Evolutionary conservation across 2,797 vertebrate genomes (phyloP).

Genomic region (Eleutherodactylus coqui): DNA sequence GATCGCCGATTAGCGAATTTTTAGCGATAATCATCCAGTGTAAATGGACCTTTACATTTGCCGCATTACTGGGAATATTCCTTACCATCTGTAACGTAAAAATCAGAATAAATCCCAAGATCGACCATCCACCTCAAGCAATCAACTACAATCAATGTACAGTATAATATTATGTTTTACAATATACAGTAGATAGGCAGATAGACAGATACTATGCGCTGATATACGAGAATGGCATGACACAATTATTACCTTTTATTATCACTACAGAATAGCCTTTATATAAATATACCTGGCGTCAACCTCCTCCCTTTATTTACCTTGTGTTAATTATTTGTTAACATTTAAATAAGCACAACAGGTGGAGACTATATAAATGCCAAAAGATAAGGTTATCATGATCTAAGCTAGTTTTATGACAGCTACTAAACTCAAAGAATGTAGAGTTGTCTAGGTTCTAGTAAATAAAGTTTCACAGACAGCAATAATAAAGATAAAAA

Average conservation of each 20-base stretch:
- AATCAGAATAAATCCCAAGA: not conserved
- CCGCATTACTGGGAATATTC: no score
- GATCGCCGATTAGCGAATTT: no score
- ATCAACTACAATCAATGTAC: not conserved
- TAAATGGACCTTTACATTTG: no score
- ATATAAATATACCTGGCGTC: not conserved
- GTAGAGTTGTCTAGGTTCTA: not conserved
- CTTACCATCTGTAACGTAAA: not conserved
- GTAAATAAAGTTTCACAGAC: constrained; percentile 1
- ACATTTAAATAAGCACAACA: constrained; percentile 36
- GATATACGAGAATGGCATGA: not conserved
- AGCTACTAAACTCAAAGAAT: not conserved
- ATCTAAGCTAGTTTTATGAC: constrained; percentile 33
- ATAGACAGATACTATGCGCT: not conserved
- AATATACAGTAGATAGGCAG: not conserved
- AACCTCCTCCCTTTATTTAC: constrained; percentile 21
- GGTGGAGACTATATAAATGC: not conserved
- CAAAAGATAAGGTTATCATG: constrained; percentile 3
- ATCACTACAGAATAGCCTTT: not conserved
- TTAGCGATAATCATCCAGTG: no score
- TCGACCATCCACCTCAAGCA: not conserved
- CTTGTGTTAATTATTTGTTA: constrained; percentile 53
- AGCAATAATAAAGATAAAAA: not conserved
- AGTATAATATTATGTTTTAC: not conserved
- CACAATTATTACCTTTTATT: not conserved